A percentile compares a stretch with the other conserved stretches of the same genome.
Conservation (phyloP, 2,113 vertebrate species). For the Collichthys lucidus region DNA sequence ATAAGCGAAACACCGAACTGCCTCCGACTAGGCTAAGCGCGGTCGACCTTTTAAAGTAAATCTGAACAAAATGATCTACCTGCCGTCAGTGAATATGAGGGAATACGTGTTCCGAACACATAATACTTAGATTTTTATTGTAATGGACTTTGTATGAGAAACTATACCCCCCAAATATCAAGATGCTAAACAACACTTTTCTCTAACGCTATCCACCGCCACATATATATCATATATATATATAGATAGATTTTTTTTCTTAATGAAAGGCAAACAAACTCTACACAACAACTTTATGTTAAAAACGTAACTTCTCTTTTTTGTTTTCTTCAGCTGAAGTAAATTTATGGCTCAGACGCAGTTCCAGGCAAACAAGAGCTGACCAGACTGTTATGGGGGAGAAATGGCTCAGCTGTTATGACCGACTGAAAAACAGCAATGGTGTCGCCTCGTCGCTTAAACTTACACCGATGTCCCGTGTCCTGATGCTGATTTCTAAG, state of each 20-base stretch:
- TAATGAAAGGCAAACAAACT: constrained; percentile 80
- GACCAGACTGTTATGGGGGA: constrained; percentile 45
- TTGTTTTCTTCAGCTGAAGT: constrained; percentile 73
- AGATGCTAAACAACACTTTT: constrained; percentile 75
- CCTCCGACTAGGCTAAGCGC: constrained; percentile 19
- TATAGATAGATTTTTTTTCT: constrained; percentile 62
- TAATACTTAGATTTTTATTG: constrained; percentile 23
- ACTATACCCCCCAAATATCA: constrained; percentile 61
- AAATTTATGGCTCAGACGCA: constrained; percentile 86
- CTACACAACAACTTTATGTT: constrained; percentile 73
- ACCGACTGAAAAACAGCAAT: constrained; percentile 27
- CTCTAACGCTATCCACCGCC: constrained; percentile 80
- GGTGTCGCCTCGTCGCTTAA: neutral
- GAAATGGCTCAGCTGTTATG: constrained; percentile 31
- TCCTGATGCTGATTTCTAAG: constrained; percentile 6
- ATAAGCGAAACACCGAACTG: constrained; percentile 37
- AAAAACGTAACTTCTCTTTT: constrained; percentile 63
- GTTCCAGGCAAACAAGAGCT: constrained; percentile 78
- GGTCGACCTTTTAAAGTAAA: constrained; percentile 29
- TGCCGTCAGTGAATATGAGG: constrained; percentile 8
- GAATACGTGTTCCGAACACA: constrained; percentile 30
- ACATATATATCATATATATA: constrained; percentile 79
- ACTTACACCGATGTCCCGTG: constrained; percentile 2
- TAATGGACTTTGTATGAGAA: constrained; percentile 65
- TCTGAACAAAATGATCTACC: constrained; percentile 4